A percentile compares a stretch with the other conserved stretches of the same genome.
Evolutionary conservation across 2,888 invertebrate genomes (phyloP).

Genomic region (Coelogynopora nodosa): DNA sequence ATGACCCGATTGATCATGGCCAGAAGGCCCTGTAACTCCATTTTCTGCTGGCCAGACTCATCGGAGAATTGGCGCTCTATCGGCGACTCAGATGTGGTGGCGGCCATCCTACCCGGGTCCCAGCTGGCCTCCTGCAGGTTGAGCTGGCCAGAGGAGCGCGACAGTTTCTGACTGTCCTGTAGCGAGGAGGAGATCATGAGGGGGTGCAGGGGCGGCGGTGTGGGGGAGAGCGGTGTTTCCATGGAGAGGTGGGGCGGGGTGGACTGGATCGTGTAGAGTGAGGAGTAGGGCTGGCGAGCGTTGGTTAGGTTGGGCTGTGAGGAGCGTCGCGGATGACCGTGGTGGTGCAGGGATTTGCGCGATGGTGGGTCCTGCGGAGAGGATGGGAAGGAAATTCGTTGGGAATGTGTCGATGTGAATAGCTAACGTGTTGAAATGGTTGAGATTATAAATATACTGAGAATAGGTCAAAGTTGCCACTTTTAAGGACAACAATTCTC

Average conservation of each 20-base stretch:
- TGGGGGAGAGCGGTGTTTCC: background rate
- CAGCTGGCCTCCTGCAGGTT: background rate
- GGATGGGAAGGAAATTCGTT: too few relatives aligned
- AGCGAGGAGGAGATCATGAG: background rate
- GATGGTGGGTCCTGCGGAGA: background rate
- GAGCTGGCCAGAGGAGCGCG: background rate
- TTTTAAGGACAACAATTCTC: too few relatives aligned
- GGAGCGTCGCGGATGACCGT: background rate
- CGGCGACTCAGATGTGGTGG: too few relatives aligned
- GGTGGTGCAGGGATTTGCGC: background rate
- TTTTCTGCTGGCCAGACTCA: background rate
- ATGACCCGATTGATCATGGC: slow-evolving; percentile 22
- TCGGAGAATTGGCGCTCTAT: too few relatives aligned
- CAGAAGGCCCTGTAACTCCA: background rate
- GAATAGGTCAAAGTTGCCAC: too few relatives aligned
- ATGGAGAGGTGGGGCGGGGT: background rate
- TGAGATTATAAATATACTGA: too few relatives aligned
- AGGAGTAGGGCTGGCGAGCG: background rate
- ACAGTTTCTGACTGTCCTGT: background rate
- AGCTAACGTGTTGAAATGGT: too few relatives aligned
- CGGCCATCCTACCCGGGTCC: background rate
- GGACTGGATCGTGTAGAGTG: background rate
- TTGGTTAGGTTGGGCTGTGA: background rate
- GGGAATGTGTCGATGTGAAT: too few relatives aligned
- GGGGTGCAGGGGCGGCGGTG: background rate